Conservation (phyloP, 2,113 vertebrate genomes). For the Chaenogobius annularis region DNA sequence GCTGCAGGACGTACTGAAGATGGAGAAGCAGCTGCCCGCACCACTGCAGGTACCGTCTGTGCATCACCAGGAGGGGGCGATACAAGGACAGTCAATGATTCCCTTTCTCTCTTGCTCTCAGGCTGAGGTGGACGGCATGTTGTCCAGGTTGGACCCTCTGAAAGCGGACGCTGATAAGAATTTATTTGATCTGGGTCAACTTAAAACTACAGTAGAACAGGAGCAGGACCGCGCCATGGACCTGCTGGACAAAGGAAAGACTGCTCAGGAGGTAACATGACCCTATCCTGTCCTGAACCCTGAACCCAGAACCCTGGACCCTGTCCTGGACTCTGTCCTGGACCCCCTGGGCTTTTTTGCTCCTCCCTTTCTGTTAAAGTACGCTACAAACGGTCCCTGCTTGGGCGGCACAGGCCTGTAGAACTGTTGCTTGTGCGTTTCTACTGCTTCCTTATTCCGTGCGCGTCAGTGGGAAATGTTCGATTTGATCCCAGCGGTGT, state of each 20-base stretch:
- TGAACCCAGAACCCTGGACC: no score
- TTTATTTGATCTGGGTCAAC: constrained; percentile 20
- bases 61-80: background rate
- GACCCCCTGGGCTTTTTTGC: no score
- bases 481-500: no score
- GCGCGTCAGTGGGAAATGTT: no score
- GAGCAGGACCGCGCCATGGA: constrained; percentile 18
- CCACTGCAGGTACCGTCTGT: constrained; percentile 50
- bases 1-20: constrained; percentile 52
- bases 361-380: no score
- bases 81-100: background rate
- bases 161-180: constrained; percentile 23
- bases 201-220: constrained; percentile 29
- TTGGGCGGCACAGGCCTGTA: no score
- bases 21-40: constrained; percentile 52
- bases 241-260: constrained; percentile 47
- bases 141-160: constrained; percentile 37
- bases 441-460: no score
- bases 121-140: constrained; percentile 46
- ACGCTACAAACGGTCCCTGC: no score
- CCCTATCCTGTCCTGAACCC: no score
- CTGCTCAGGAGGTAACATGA: constrained; percentile 61
- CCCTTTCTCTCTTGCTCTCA: constrained; percentile 17
- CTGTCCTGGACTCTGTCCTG: no score
- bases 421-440: no score